phyloP scores from a whole-genome alignment of 2,888 invertebrate species.

The Spodoptera picta region DNA sequence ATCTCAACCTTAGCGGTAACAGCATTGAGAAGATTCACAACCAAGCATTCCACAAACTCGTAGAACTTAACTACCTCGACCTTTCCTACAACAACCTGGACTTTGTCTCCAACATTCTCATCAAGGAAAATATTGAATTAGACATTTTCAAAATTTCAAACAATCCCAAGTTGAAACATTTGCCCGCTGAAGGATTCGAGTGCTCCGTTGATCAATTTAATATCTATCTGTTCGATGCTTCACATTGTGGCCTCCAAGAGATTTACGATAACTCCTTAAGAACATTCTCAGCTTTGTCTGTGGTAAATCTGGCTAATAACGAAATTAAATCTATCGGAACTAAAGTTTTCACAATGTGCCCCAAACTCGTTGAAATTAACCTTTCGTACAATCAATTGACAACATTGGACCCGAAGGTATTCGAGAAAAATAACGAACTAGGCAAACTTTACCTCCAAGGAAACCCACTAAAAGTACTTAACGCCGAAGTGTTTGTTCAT shows the following conservation, averaged over 20 bases:
- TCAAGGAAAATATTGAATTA: conserved; percentile 91
- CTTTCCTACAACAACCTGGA: conserved; percentile 92
- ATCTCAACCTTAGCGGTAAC: conserved; percentile 92
- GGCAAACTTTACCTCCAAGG: conserved; percentile 91
- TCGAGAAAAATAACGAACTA: conserved; percentile 91
- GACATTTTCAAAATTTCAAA: conserved; percentile 92
- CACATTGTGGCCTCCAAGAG: conserved; percentile 91
- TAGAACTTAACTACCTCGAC: conserved; percentile 91
- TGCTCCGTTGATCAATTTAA: conserved; percentile 89
- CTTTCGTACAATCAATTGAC: conserved; percentile 91
- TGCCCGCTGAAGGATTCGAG: conserved; percentile 91
- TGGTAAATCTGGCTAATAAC: conserved; percentile 91
- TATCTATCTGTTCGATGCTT: conserved; percentile 92
- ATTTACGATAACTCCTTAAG: conserved; percentile 90
- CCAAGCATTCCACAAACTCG: conserved; percentile 91
- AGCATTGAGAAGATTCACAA: conserved; percentile 91
- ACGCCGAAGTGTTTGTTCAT: conserved; percentile 90
- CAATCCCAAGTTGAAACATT: conserved; percentile 90
- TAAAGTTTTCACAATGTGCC: conserved; percentile 86
- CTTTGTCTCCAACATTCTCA: conserved; percentile 90
- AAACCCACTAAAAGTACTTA: conserved; percentile 91
- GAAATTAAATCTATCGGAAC: conserved; percentile 88
- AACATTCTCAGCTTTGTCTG: conserved; percentile 91
- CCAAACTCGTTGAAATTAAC: conserved; percentile 91
- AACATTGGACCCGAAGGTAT: conserved; percentile 89